phyloP scores from a whole-genome alignment of 2,113 vertebrate genomes.

The Synchiropus splendidus region DNA sequence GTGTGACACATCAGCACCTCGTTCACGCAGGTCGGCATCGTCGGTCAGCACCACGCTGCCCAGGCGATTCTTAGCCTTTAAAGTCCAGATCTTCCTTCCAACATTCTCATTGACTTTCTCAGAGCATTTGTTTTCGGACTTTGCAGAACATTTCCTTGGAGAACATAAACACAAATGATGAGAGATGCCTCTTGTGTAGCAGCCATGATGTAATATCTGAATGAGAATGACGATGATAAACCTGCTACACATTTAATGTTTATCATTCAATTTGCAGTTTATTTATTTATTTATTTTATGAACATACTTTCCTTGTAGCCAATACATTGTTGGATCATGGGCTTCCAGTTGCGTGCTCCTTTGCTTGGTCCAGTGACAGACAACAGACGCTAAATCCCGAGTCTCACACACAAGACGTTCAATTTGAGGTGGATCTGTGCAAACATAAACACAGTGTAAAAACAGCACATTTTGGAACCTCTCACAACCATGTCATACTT shows the following conservation, averaged over 20 bases:
- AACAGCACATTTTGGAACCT: neutral
- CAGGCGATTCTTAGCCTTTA: slow-evolving; percentile 30
- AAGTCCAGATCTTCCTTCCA: slow-evolving; percentile 40
- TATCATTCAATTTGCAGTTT: no score
- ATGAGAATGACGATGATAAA: no score
- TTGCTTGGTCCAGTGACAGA: slow-evolving; percentile 44
- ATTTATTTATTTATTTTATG: no score
- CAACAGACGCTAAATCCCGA: slow-evolving; percentile 34
- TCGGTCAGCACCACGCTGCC: slow-evolving; percentile 27
- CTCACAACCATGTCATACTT: slow-evolving; percentile 15
- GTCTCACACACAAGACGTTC: slow-evolving; percentile 54
- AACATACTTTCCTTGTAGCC: slow-evolving; percentile 46
- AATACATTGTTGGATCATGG: neutral
- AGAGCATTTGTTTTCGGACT: neutral
- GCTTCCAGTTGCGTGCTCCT: accelerated
- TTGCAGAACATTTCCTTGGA: no score
- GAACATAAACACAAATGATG: no score
- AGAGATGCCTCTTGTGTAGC: no score
- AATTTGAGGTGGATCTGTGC: slow-evolving; percentile 45
- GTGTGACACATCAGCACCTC: no score
- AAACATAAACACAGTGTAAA: neutral
- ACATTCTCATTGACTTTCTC: neutral
- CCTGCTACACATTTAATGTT: no score
- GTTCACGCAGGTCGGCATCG: slow-evolving; percentile 19
- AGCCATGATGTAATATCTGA: no score